Percentiles rank a stretch among this genome's conserved stretches.
These are phyloP conservation scores for Troides aeacus DNA, from an alignment of 2,888 invertebrate species.

Conservation along the genomic window DNA sequence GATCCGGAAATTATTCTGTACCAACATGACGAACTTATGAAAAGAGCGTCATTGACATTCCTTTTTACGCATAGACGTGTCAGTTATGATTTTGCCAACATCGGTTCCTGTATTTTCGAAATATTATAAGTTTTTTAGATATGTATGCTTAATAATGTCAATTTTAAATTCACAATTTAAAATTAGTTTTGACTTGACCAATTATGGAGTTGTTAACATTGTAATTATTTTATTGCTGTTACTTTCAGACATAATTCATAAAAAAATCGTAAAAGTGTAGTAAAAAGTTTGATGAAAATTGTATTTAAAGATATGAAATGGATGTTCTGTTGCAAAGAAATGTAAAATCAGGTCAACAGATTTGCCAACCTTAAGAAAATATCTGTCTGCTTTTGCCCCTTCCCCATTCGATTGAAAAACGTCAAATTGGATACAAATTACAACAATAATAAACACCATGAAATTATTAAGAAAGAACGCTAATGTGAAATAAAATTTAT, in stretches of 20 bases:
- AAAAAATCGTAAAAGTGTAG: no score
- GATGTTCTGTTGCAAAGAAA: slow-evolving; percentile 28
- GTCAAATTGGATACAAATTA: slow-evolving; percentile 64
- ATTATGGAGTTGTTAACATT: not conserved
- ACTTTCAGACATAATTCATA: no score
- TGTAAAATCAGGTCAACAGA: slow-evolving; percentile 14
- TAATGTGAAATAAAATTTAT: slow-evolving; percentile 49
- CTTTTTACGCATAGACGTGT: slow-evolving; percentile 35
- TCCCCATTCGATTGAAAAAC: slow-evolving; percentile 50
- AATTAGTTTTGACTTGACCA: no score
- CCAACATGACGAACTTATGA: slow-evolving; percentile 50
- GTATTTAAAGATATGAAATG: no score
- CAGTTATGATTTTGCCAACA: not conserved
- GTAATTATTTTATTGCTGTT: not conserved
- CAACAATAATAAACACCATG: slow-evolving; percentile 76
- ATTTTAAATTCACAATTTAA: no score
- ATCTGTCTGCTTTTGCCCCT: slow-evolving; percentile 40
- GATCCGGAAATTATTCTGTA: slow-evolving; percentile 53
- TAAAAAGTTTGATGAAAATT: no score
- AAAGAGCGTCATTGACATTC: slow-evolving; percentile 37
- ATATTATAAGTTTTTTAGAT: no score
- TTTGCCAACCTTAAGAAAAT: slow-evolving; percentile 39
- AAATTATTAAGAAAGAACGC: slow-evolving; percentile 55
- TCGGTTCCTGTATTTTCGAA: no score
- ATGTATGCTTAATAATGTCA: no score